These are phyloP conservation scores for Malachius bipustulatus DNA, from an alignment of 2,888 invertebrate species.

Conservation along the genomic window DNA sequence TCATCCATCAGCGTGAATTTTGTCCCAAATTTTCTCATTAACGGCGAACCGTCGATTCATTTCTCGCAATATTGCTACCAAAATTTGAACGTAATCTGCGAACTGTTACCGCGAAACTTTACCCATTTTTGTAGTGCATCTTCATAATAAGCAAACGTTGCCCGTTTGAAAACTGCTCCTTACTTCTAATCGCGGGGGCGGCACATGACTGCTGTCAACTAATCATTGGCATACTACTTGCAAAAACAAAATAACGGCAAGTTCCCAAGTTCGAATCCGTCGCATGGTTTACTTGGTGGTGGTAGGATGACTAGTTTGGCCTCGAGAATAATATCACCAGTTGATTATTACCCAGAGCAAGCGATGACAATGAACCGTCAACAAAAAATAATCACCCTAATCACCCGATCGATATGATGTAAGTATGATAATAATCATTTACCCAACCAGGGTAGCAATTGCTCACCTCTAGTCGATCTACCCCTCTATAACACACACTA, in stretches of 20 bases:
- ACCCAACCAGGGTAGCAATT: no score
- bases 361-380: no score
- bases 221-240: background rate
- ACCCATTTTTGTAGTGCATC: background rate
- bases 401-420: no score
- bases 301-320: no score
- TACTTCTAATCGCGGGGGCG: background rate
- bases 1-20: constrained; percentile 9
- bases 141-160: constrained; percentile 4
- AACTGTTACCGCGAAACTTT: constrained; percentile 3
- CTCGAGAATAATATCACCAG: no score
- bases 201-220: constrained; percentile 2
- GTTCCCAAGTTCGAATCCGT: no score
- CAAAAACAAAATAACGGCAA: constrained; percentile 1
- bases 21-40: constrained; percentile 9
- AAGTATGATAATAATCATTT: no score
- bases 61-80: constrained; percentile 6
- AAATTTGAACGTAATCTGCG: constrained; percentile 3
- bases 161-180: background rate
- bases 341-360: no score
- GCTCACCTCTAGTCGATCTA: no score
- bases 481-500: no score
- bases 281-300: no score
- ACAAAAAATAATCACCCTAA: no score
- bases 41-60: background rate